These are phyloP conservation scores for Lethocerus indicus DNA, from an alignment of 1,140 invertebrate species.

Conservation along the genomic window DNA sequence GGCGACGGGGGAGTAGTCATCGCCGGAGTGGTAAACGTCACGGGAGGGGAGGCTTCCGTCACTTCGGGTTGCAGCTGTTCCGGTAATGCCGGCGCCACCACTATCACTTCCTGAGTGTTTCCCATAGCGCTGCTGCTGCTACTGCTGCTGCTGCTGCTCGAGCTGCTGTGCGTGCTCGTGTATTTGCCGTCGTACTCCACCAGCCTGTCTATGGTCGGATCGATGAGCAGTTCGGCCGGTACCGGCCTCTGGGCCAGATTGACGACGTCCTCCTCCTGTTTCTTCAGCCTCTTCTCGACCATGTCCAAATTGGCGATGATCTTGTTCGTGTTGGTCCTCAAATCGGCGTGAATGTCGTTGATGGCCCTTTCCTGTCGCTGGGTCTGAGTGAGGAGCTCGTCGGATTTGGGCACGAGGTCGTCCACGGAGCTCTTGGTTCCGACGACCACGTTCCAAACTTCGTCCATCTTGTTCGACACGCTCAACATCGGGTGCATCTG, in stretches of 20 bases:
- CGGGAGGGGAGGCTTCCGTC: constrained; percentile 15
- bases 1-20: constrained; percentile 15
- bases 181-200: constrained; percentile 44
- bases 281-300: constrained; percentile 65
- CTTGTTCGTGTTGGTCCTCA: constrained; percentile 62
- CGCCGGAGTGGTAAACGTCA: constrained; percentile 16
- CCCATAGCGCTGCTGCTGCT: too few species aligned
- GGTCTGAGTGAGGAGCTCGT: constrained; percentile 65
- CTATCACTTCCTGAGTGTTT: too few species aligned
- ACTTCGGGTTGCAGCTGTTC: constrained; percentile 9
- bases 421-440: constrained; percentile 73
- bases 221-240: constrained; percentile 48
- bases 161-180: neutral
- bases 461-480: constrained; percentile 70
- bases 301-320: constrained; percentile 75
- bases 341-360: constrained; percentile 67
- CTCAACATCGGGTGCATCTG: constrained; percentile 65
- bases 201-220: constrained; percentile 56
- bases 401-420: constrained; percentile 65
- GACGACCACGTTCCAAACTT: constrained; percentile 74
- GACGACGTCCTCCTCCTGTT: constrained; percentile 60
- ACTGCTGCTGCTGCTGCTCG: neutral
- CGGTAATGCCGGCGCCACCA: too few species aligned
- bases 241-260: constrained; percentile 50
- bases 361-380: constrained; percentile 73